Evolutionary conservation across 2,113 vertebrate species (phyloP).

Genomic region (Psephotus haematonotus): DNA sequence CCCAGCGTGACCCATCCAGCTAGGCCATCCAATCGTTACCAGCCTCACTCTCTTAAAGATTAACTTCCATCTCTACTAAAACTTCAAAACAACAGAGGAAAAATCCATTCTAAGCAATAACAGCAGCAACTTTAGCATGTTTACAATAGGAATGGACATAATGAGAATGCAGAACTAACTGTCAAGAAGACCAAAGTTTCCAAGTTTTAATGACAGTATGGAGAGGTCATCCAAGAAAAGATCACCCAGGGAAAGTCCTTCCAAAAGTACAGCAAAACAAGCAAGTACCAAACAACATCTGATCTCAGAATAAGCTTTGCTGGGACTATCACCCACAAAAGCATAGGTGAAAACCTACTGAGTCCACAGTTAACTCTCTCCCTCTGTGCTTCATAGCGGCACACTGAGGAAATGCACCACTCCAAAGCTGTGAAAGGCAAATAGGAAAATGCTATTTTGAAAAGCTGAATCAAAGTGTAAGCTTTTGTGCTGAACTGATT

Average conservation of each 20-base stretch:
- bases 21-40: slow-evolving; percentile 71
- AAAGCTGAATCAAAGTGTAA: not conserved
- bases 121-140: slow-evolving; percentile 39
- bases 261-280: slow-evolving; percentile 35
- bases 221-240: slow-evolving; percentile 69
- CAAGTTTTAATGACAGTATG: slow-evolving; percentile 46
- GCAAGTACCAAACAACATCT: slow-evolving; percentile 29
- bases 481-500: not conserved
- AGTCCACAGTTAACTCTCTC: not conserved
- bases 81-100: slow-evolving; percentile 67
- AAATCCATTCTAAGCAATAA: slow-evolving; percentile 51
- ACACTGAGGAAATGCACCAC: not conserved
- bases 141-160: slow-evolving; percentile 45
- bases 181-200: slow-evolving; percentile 54
- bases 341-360: not conserved
- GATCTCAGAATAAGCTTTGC: not conserved
- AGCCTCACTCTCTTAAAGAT: slow-evolving; percentile 78
- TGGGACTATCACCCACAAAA: not conserved
- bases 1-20: slow-evolving; percentile 65
- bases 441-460: not conserved
- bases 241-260: slow-evolving; percentile 63
- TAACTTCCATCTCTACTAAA: slow-evolving; percentile 77
- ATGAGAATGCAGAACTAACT: slow-evolving; percentile 31
- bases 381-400: not conserved
- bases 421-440: not conserved